These are phyloP conservation scores for Aphelinus atriplicis DNA, from an alignment of 1,140 invertebrate species.

Conservation along the genomic window DNA sequence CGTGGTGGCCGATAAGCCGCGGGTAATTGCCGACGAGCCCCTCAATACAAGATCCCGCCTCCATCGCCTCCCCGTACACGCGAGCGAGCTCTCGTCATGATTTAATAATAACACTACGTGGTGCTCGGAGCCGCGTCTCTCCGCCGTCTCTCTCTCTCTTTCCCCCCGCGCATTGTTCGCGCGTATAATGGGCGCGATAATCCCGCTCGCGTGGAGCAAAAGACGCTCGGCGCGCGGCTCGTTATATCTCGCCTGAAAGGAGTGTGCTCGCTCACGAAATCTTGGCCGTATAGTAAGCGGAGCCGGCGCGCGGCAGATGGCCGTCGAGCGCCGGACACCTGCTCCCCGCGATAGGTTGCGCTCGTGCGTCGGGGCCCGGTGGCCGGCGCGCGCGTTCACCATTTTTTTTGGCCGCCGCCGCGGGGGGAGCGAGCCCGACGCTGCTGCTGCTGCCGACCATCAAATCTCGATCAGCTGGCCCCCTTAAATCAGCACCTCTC, in stretches of 20 bases:
- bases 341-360: slow-evolving; percentile 17
- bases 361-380: slow-evolving; percentile 29
- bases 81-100: not conserved
- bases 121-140: too few species aligned
- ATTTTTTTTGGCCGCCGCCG: not conserved
- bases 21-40: not conserved
- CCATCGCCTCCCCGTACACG: not conserved
- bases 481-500: slow-evolving; percentile 33
- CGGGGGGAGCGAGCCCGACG: not conserved
- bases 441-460: slow-evolving; percentile 23
- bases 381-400: slow-evolving; percentile 10
- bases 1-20: too few species aligned
- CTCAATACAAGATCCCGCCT: slow-evolving; percentile 2
- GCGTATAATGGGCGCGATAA: slow-evolving; percentile 7
- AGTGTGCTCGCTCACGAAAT: slow-evolving; percentile 1
- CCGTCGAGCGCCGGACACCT: slow-evolving; percentile 31
- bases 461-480: slow-evolving; percentile 39
- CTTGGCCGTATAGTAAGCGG: slow-evolving; percentile 7
- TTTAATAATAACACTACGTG: too few species aligned
- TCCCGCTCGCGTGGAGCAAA: not conserved
- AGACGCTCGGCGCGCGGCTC: slow-evolving; percentile 1
- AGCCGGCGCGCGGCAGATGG: not conserved
- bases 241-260: not conserved
- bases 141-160: not conserved
- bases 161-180: slow-evolving; percentile 16